Evolutionary conservation across 2,113 vertebrate species (phyloP), one percentile per base, ranked within the genome.

Genomic region (Hylia prasina): DNA sequence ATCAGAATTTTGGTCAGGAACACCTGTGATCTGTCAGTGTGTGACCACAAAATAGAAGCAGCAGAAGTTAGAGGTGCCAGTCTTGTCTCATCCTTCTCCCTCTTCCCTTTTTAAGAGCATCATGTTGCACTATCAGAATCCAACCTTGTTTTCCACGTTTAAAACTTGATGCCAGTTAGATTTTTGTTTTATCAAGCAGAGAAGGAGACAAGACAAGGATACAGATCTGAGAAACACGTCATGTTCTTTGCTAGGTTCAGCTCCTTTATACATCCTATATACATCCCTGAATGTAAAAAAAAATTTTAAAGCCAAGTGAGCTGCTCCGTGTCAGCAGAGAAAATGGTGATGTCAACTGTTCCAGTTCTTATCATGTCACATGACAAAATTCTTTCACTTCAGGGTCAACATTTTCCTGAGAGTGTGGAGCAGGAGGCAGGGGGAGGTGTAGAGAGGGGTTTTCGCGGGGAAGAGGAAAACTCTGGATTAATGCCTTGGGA

Each of bases 191-290:
- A 28, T 60, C 60, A 77, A 19, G n/a, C 65, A 33, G 48, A 58
- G 69, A 47, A 61, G 13, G 24, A 33, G 25, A 31, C 18, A 68
- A 58, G 48, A 53, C 11, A 57, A 44, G 28, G 39, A 35, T 35
- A 33, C 11, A 37, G 8, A 45, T 37, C 35, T 77, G 44, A 86
- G 76, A 64, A 70, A 70, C 1, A 56, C 10, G 9, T 65, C 17
- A 39, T 63, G 4, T 33, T 71, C 11, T 58, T 48, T 15, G 39
- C 48, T 48, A 27, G 17, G 7, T 68, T 81, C 53, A 63, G 16
- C 10, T 35, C 4, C 4, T 14, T 27, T 10, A 8, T 3, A 4
- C 51, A 6, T 20, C 48, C n/a, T 7, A 1, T 45, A 15, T 44
- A 13, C 4, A 13, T 31, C 61, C 40, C 58, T 78, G 15, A 50